These are phyloP conservation scores for Triplophysa siluroides DNA, from an alignment of 2,113 vertebrate genomes.

Conservation along the genomic window DNA sequence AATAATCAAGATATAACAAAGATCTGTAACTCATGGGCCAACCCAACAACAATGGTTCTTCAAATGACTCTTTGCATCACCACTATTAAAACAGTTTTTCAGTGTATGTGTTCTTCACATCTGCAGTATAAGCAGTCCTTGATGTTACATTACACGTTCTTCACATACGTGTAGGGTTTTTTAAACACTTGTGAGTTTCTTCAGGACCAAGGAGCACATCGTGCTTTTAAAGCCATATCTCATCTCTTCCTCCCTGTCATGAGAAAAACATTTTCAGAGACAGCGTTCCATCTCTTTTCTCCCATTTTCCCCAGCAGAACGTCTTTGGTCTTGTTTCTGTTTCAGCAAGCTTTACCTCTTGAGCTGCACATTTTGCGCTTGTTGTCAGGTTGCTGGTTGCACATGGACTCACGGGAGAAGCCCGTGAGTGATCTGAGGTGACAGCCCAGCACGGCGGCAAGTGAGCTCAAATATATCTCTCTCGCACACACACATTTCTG, in stretches of 20 bases:
- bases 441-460: conserved; percentile 56
- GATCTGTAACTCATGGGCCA: no score
- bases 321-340: conserved; percentile 17
- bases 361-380: conserved; percentile 32
- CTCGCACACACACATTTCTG: conserved; percentile 13
- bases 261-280: not conserved
- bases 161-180: no score
- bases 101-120: no score
- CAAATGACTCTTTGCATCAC: no score
- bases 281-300: conserved; percentile 14
- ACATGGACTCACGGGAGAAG: conserved; percentile 37
- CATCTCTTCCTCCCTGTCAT: not conserved
- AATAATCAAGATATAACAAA: no score
- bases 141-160: no score
- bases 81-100: no score
- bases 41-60: no score
- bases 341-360: conserved; percentile 44
- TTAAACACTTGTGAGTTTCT: not conserved
- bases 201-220: not conserved
- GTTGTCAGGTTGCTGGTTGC: conserved; percentile 57
- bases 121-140: no score
- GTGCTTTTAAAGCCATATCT: not conserved
- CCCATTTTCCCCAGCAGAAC: not conserved
- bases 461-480: conserved; percentile 23
- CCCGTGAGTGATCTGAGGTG: conserved; percentile 64